These are phyloP conservation scores for Ursus arctos DNA, from an alignment of 2,113 vertebrate genomes.

Conservation along the genomic window DNA sequence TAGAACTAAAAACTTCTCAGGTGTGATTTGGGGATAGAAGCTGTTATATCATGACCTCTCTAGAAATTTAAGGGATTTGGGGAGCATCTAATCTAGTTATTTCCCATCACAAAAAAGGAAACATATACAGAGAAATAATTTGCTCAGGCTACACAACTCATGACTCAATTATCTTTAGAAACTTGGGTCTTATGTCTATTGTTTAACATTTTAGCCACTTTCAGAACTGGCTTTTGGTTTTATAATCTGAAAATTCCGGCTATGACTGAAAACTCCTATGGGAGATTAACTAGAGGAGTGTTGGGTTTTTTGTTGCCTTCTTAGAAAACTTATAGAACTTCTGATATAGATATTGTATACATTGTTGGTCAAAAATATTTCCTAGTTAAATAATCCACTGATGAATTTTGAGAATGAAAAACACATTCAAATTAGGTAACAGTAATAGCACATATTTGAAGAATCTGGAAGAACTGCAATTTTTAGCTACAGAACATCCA, in stretches of 20 bases:
- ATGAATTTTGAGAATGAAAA: background rate
- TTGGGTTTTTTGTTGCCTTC: background rate
- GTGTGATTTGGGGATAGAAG: background rate
- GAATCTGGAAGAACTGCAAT: background rate
- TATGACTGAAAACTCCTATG: background rate
- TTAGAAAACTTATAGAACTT: background rate
- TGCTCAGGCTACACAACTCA: background rate
- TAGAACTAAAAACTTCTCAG: background rate
- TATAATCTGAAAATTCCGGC: background rate
- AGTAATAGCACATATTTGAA: background rate
- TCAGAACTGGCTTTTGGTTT: background rate
- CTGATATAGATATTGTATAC: background rate
- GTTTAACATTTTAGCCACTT: background rate
- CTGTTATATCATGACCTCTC: background rate
- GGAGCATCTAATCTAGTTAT: background rate
- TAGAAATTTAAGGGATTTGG: background rate
- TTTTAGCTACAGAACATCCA: background rate
- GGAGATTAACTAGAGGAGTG: background rate
- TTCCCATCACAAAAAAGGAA: background rate
- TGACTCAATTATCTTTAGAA: background rate
- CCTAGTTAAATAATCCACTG: slow-evolving; percentile 14
- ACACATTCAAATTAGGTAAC: background rate
- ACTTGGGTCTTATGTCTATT: background rate
- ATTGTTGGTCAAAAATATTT: background rate
- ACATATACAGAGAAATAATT: background rate